Conservation (phyloP, 1,140 invertebrate species). For the Drosophila nigromelanica region DNA sequence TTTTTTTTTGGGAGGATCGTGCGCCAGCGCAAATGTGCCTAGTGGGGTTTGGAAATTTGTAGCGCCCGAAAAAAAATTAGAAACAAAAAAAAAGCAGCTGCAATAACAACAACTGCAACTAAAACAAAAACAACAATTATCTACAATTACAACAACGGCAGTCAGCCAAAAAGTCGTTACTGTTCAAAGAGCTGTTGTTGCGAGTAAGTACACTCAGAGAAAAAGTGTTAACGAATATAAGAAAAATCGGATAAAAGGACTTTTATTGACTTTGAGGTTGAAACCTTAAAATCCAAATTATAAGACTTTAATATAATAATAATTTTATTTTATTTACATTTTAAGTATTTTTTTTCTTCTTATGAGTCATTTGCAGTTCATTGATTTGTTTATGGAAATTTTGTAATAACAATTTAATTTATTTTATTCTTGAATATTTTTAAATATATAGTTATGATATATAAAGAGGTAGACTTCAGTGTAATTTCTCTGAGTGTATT, state of each 20-base stretch:
- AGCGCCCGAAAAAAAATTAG: constrained; percentile 49
- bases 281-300: too few relatives aligned
- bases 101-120: constrained; percentile 41
- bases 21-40: constrained; percentile 73
- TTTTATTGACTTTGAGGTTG: too few relatives aligned
- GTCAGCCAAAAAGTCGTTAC: constrained; percentile 67
- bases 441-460: too few relatives aligned
- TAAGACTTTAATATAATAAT: too few relatives aligned
- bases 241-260: too few relatives aligned
- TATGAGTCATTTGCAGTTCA: too few relatives aligned
- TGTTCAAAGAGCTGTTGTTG: constrained; percentile 36
- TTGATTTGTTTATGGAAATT: too few relatives aligned
- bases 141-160: constrained; percentile 76
- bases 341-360: too few relatives aligned
- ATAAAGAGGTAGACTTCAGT: too few relatives aligned
- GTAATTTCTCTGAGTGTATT: constrained; percentile 1
- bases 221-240: neutral
- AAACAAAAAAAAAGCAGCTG: constrained; percentile 36
- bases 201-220: neutral
- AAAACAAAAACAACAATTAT: constrained; percentile 68
- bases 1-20: constrained; percentile 57
- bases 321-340: too few relatives aligned
- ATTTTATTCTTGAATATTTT: too few relatives aligned
- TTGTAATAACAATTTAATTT: too few relatives aligned
- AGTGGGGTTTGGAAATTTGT: constrained; percentile 78